phyloP scores from a whole-genome alignment of 2,888 invertebrate genomes.

The Scaptomyza polygonia region DNA sequence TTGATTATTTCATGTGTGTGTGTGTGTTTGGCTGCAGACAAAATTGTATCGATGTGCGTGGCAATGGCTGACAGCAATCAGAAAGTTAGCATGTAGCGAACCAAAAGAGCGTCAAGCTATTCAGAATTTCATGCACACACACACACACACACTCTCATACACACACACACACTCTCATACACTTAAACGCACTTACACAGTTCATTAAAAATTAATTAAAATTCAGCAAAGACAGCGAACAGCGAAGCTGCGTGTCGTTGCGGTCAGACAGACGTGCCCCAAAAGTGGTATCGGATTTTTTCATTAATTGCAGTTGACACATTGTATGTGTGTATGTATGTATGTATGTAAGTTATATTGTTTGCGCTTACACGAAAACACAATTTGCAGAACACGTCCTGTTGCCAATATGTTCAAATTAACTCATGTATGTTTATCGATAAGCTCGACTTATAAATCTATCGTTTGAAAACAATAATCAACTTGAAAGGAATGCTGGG shows the following conservation, averaged over 20 bases:
- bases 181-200: slow-evolving; percentile 48
- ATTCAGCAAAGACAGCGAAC: slow-evolving; percentile 48
- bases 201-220: slow-evolving; percentile 79
- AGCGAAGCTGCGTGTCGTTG: slow-evolving; percentile 26
- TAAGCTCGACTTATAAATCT: neutral
- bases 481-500: too few relatives aligned
- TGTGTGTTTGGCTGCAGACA: slow-evolving; percentile 4
- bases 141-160: slow-evolving; percentile 12
- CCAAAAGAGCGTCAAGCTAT: slow-evolving; percentile 13
- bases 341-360: neutral
- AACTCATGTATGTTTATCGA: neutral
- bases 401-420: neutral
- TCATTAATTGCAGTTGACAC: slow-evolving; percentile 33
- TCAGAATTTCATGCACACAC: slow-evolving; percentile 16
- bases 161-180: slow-evolving; percentile 19
- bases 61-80: slow-evolving; percentile 31
- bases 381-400: neutral
- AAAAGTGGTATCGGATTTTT: slow-evolving; percentile 7
- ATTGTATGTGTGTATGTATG: neutral
- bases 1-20: neutral
- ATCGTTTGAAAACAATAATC: neutral
- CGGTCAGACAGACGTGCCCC: slow-evolving; percentile 23
- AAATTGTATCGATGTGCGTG: slow-evolving; percentile 50
- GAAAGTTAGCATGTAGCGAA: slow-evolving; percentile 29
- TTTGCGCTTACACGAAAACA: neutral